Percentiles rank a stretch among this genome's conserved stretches.
Evolutionary conservation across 2,113 vertebrate genomes (phyloP).

Genomic region (Chaetodon auriga): DNA sequence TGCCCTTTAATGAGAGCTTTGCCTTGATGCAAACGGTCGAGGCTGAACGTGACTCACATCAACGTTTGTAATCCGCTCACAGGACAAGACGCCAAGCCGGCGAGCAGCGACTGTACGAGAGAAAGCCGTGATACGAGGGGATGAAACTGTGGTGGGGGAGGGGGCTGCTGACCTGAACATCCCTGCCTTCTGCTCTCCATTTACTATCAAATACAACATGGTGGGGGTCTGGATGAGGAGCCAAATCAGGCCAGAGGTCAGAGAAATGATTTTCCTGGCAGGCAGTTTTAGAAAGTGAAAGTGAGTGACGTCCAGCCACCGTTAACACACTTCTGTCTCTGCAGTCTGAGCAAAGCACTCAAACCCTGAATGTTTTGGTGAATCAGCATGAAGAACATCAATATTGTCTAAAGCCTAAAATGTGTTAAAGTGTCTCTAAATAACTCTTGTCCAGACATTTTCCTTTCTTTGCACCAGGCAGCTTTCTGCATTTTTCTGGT

Average conservation of each 20-base stretch:
- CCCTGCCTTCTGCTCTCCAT: constrained; percentile 20
- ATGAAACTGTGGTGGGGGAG: not conserved
- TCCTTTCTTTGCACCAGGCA: too few species aligned
- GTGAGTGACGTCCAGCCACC: not conserved
- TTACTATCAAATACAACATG: not conserved
- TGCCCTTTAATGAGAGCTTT: not conserved
- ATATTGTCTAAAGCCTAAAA: too few species aligned
- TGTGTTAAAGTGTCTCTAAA: too few species aligned
- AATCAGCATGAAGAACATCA: not conserved
- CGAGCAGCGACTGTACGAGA: not conserved
- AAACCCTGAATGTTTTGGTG: not conserved
- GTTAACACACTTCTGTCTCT: not conserved
- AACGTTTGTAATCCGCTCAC: not conserved
- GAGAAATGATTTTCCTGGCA: not conserved
- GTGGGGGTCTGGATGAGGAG: not conserved
- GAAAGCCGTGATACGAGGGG: not conserved
- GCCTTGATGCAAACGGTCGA: not conserved
- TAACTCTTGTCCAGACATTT: too few species aligned
- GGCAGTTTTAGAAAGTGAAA: constrained; percentile 14
- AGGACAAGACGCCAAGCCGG: constrained; percentile 1
- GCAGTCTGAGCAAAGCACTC: not conserved
- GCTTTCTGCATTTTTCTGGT: too few species aligned
- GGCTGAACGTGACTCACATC: constrained; percentile 7
- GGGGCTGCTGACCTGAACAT: not conserved
- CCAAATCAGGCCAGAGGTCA: constrained; percentile 6